Conservation (phyloP, 2,113 vertebrate species). For the Brienomyrus brachyistius region DNA sequence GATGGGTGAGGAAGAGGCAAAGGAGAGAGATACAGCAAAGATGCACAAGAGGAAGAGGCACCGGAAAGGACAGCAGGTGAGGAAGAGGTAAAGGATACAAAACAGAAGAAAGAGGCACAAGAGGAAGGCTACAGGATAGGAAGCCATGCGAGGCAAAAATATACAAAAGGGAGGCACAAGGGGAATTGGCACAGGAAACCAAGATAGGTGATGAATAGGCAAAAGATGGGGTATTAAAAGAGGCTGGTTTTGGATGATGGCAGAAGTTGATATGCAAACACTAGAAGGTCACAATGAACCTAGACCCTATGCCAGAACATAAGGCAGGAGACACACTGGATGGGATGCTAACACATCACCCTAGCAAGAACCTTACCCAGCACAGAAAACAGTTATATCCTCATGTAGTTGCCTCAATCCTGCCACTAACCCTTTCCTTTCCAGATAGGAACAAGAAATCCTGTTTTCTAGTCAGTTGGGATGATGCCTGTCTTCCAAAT, state of each 20-base stretch:
- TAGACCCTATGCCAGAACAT: neutral
- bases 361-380: too few relatives aligned
- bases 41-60: neutral
- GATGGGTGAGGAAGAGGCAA: neutral
- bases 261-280: neutral
- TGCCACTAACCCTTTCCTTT: too few relatives aligned
- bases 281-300: neutral
- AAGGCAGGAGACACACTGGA: neutral
- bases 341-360: neutral
- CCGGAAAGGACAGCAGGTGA: too few relatives aligned
- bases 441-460: too few relatives aligned
- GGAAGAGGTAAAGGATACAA: neutral
- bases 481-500: too few relatives aligned
- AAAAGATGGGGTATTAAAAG: neutral
- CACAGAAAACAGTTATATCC: too few relatives aligned
- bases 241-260: neutral
- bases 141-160: neutral
- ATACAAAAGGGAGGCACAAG: neutral
- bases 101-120: neutral
- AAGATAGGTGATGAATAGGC: neutral
- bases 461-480: too few relatives aligned
- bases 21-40: neutral
- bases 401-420: too few relatives aligned
- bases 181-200: neutral
- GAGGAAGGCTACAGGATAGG: neutral